phyloP scores from a whole-genome alignment of 2,797 vertebrate species.

The Anisognathus igniventris region DNA sequence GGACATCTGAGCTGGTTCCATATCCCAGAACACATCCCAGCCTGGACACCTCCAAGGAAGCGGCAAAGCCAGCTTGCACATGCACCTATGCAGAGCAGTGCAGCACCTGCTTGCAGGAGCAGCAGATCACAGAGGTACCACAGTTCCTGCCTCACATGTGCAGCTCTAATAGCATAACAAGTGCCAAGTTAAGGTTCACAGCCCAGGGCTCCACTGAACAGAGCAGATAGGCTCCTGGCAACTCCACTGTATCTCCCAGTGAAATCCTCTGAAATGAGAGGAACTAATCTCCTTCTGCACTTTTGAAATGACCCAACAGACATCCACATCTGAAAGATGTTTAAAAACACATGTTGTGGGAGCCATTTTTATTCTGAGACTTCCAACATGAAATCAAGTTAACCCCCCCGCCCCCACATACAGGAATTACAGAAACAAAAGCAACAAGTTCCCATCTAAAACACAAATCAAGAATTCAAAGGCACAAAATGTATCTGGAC shows the following conservation, averaged over 20 bases:
- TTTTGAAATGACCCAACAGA: not conserved
- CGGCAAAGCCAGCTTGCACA: not conserved
- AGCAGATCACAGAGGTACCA: not conserved
- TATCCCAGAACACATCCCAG: not conserved
- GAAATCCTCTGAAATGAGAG: not conserved
- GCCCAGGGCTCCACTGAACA: not conserved
- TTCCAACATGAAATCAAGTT: not conserved
- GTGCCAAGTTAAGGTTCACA: not conserved
- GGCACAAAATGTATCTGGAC: not conserved
- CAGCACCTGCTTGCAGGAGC: not conserved
- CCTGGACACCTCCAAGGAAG: not conserved
- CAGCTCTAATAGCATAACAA: not conserved
- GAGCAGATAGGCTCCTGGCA: not conserved
- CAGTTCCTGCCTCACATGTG: not conserved
- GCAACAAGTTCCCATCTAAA: not conserved
- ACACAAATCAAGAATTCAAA: not conserved
- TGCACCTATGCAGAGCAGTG: not conserved
- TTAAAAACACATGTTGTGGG: not conserved
- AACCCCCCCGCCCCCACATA: not conserved
- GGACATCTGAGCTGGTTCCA: not conserved
- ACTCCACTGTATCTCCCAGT: not conserved
- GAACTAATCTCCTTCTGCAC: not conserved
- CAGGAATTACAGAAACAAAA: not conserved
- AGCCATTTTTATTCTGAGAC: not conserved
- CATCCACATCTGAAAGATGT: not conserved